These are phyloP conservation scores for Volucella inflata DNA, from an alignment of 2,888 invertebrate genomes.

Conservation along the genomic window DNA sequence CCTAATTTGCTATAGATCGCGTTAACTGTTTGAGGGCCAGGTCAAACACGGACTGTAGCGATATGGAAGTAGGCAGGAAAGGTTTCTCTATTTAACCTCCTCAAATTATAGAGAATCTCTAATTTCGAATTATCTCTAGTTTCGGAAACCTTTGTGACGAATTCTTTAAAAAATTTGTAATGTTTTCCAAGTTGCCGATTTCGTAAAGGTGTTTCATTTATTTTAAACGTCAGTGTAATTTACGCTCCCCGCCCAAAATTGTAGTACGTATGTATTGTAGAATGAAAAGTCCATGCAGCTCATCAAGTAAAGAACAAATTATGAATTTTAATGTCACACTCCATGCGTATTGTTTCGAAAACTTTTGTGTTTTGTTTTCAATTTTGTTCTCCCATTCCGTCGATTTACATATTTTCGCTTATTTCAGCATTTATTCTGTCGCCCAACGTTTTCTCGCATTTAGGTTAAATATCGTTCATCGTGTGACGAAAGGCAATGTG, in stretches of 20 bases:
- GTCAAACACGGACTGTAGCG: too few relatives aligned
- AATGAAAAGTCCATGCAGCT: slow-evolving; percentile 9
- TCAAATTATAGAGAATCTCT: too few relatives aligned
- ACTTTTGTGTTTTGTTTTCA: slow-evolving; percentile 19
- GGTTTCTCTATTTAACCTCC: too few relatives aligned
- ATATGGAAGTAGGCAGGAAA: too few relatives aligned
- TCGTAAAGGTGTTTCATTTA: background rate
- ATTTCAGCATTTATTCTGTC: slow-evolving; percentile 32
- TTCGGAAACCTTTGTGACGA: too few relatives aligned
- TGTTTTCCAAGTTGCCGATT: too few relatives aligned
- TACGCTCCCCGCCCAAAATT: slow-evolving; percentile 35
- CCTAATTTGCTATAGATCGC: too few relatives aligned
- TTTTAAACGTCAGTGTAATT: slow-evolving; percentile 24
- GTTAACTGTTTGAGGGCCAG: too few relatives aligned
- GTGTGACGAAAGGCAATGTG: background rate
- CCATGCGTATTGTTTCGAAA: slow-evolving; percentile 25
- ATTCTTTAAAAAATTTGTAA: too few relatives aligned
- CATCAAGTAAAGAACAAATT: slow-evolving; percentile 41
- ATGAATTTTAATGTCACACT: slow-evolving; percentile 65
- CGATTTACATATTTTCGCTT: slow-evolving; percentile 32
- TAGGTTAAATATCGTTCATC: slow-evolving; percentile 46
- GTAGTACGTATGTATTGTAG: too few relatives aligned
- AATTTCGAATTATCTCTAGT: too few relatives aligned
- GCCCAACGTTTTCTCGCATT: slow-evolving; percentile 35
- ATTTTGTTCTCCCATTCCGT: slow-evolving; percentile 25